A percentile compares a stretch with the other conserved stretches of the same genome.
Conservation (phyloP, 2,797 vertebrate genomes). For the Borostomias antarcticus region DNA sequence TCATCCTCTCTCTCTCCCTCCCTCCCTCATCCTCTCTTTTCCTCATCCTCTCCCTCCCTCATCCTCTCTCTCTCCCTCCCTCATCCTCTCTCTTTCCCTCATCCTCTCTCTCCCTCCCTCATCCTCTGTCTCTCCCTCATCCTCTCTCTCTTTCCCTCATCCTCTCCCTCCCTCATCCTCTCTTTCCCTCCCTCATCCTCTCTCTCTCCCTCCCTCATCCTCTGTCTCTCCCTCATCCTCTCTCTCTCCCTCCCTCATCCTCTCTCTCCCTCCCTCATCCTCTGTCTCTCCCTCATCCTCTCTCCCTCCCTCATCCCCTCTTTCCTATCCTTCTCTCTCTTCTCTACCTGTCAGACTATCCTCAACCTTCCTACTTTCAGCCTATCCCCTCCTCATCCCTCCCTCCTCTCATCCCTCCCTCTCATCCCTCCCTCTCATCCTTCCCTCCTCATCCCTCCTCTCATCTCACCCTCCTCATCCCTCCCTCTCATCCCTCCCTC, state of each 20-base stretch:
- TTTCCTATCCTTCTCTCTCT: constrained; percentile 1
- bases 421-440: no score
- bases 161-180: constrained; percentile 18
- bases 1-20: neutral
- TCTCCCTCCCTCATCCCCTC: constrained; percentile 28
- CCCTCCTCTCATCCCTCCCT: no score
- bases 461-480: neutral
- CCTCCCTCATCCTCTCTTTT: neutral
- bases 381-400: no score
- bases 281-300: constrained; percentile 40
- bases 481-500: neutral
- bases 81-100: constrained; percentile 4
- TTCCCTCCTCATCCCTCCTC: no score
- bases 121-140: neutral
- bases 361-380: no score
- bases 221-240: constrained; percentile 1
- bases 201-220: neutral
- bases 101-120: neutral
- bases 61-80: neutral
- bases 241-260: constrained; percentile 29
- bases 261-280: constrained; percentile 23
- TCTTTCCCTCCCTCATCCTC: constrained; percentile 1
- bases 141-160: neutral
- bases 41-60: neutral
- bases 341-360: neutral